phyloP scores from a whole-genome alignment of 2,888 invertebrate genomes.

The Stramonita haemastoma region DNA sequence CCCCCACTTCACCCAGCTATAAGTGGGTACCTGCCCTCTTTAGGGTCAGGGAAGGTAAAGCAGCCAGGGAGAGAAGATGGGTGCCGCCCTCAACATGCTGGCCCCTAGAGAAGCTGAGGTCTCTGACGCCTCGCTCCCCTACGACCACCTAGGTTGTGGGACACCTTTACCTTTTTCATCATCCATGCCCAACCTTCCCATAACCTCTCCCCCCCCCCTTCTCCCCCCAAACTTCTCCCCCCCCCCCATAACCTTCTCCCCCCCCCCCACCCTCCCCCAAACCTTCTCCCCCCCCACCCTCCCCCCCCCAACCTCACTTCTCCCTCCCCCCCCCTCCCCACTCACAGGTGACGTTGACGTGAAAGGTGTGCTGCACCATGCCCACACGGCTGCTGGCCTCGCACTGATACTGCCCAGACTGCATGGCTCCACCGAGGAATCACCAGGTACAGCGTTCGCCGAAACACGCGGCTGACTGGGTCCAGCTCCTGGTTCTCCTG shows the following conservation, averaged over 20 bases:
- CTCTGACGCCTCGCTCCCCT: too few relatives aligned
- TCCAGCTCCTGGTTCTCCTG: not conserved
- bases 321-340: not conserved
- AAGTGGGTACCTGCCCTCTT: too few relatives aligned
- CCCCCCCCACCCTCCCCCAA: not conserved
- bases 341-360: not conserved
- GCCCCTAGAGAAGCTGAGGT: too few relatives aligned
- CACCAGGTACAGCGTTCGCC: not conserved
- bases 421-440: not conserved
- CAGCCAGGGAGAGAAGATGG: too few relatives aligned
- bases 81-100: too few relatives aligned
- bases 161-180: too few relatives aligned
- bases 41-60: too few relatives aligned
- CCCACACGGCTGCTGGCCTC: not conserved
- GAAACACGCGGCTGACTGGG: not conserved
- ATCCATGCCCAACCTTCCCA: too few relatives aligned
- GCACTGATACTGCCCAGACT: not conserved
- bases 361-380: not conserved
- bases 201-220: too few relatives aligned
- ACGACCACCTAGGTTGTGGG: too few relatives aligned
- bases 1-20: too few relatives aligned
- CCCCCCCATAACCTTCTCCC: not conserved
- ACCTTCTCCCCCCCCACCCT: not conserved
- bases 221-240: not conserved
- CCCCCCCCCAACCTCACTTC: not conserved